Conservation (phyloP, 2,888 invertebrate species). For the Sarcophaga caerulescens region DNA sequence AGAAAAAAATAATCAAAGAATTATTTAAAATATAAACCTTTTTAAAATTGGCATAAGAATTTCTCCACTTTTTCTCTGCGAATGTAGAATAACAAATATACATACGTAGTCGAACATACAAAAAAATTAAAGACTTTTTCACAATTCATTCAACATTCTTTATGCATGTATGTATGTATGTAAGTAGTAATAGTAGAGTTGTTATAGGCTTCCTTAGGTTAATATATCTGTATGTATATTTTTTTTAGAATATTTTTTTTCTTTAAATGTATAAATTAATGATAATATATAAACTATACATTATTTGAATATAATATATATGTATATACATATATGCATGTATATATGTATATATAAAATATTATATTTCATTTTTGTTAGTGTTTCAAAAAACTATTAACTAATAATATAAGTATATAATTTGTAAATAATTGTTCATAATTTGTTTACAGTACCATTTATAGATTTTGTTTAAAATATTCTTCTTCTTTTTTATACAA, state of each 20-base stretch:
- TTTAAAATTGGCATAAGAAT: not conserved
- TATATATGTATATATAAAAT: conserved; percentile 55
- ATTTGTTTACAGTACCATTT: conserved; percentile 58
- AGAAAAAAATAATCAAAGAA: conserved; percentile 12
- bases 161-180: conserved; percentile 1
- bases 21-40: conserved; percentile 17
- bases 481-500: conserved; percentile 20
- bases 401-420: conserved; percentile 48
- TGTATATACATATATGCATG: too few relatives aligned
- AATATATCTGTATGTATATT: conserved; percentile 14
- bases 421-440: conserved; percentile 66
- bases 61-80: not conserved
- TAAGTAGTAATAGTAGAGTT: conserved; percentile 17
- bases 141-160: not conserved
- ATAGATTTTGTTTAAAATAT: conserved; percentile 28
- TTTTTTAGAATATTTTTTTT: conserved; percentile 32
- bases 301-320: conserved; percentile 38
- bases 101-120: not conserved
- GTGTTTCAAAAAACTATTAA: conserved; percentile 30
- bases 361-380: conserved; percentile 40
- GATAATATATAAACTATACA: conserved; percentile 57
- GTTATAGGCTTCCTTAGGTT: conserved; percentile 31
- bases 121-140: not conserved
- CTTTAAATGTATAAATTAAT: conserved; percentile 35
- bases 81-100: conserved; percentile 9